phyloP scores from a whole-genome alignment of 2,888 invertebrate species.

The Anagyrus pseudococci region DNA sequence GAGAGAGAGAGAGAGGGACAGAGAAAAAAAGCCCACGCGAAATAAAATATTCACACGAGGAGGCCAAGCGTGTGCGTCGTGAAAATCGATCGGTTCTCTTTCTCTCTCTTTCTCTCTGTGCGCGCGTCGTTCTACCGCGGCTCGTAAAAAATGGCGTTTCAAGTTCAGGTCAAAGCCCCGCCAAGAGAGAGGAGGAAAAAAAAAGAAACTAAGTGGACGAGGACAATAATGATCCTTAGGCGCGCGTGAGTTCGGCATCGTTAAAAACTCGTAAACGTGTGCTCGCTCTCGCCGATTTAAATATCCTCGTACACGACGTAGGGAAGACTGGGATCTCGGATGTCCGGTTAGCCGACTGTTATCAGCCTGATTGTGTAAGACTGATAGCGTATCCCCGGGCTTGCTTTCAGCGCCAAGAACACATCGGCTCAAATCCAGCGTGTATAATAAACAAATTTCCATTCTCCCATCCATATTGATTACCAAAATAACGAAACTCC shows the following conservation, averaged over 20 bases:
- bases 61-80: background rate
- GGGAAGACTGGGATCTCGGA: no score
- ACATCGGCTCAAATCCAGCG: no score
- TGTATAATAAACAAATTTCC: no score
- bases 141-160: constrained; percentile 28
- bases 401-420: no score
- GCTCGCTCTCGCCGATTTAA: no score
- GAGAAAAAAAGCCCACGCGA: background rate
- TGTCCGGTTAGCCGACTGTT: no score
- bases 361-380: no score
- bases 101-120: background rate
- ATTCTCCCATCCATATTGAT: no score
- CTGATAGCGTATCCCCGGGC: no score
- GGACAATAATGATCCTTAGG: constrained; percentile 36
- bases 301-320: background rate
- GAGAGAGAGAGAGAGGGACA: no score
- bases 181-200: constrained; percentile 1
- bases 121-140: background rate
- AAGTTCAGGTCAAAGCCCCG: constrained; percentile 18
- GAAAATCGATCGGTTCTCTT: constrained; percentile 11
- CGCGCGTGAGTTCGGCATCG: constrained; percentile 27
- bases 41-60: background rate
- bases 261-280: constrained; percentile 40
- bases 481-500: no score
- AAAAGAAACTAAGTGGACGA: no score